Percentiles rank a stretch among this genome's conserved stretches.
Conservation (phyloP, 2,888 invertebrate genomes). For the Leuctra nigra region DNA sequence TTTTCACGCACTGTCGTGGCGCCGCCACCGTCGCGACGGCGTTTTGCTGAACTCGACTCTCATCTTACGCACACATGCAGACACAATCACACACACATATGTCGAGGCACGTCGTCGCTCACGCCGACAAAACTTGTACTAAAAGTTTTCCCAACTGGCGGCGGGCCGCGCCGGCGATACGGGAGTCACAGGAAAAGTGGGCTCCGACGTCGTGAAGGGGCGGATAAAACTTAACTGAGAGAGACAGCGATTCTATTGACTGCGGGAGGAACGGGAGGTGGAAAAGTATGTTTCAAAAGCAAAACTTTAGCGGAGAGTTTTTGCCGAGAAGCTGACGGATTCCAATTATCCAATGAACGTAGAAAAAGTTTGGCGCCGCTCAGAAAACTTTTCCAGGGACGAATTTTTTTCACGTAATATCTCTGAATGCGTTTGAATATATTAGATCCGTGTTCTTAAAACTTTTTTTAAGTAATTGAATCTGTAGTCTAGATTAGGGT, state of each 20-base stretch:
- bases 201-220: constrained; percentile 15
- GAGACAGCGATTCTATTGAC: constrained; percentile 21
- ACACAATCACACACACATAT: constrained; percentile 9
- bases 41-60: background rate
- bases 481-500: too few species aligned
- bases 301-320: constrained; percentile 1
- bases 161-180: constrained; percentile 22
- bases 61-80: background rate
- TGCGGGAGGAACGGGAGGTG: constrained; percentile 13
- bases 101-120: constrained; percentile 8
- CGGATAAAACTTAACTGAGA: constrained; percentile 21
- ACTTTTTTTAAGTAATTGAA: too few species aligned
- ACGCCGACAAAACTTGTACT: constrained; percentile 22
- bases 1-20: background rate
- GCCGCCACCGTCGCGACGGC: background rate
- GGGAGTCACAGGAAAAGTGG: constrained; percentile 22
- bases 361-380: constrained; percentile 7
- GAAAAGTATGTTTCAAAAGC: constrained; percentile 21
- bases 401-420: too few species aligned
- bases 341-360: constrained; percentile 18
- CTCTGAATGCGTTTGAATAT: too few species aligned
- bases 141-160: constrained; percentile 24
- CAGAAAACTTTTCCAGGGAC: constrained; percentile 2
- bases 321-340: constrained; percentile 13
- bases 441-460: too few species aligned